These are phyloP conservation scores for Parapristionchus giblindavisi DNA, from an alignment of 2,888 invertebrate species.

Conservation along the genomic window DNA sequence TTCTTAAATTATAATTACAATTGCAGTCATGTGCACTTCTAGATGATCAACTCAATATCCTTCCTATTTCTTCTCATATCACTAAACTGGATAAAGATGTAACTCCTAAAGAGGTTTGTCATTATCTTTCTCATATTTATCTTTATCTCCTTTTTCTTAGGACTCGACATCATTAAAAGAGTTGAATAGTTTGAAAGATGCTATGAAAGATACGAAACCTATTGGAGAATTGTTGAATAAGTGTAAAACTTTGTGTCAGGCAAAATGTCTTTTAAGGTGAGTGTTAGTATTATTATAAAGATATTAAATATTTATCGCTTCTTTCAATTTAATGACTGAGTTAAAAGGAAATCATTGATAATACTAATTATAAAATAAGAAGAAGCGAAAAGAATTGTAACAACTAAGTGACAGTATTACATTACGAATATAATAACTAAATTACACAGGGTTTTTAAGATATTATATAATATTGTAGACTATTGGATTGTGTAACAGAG, in stretches of 20 bases:
- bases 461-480: constrained; percentile 78
- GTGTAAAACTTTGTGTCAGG: constrained; percentile 79
- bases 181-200: constrained; percentile 82
- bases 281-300: too few species aligned
- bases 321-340: too few species aligned
- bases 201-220: constrained; percentile 88
- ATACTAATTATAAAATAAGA: too few species aligned
- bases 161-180: constrained; percentile 70
- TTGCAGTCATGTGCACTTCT: constrained; percentile 78
- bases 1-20: neutral
- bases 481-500: constrained; percentile 93
- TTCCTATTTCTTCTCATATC: constrained; percentile 90
- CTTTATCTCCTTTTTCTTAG: neutral
- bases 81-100: constrained; percentile 81
- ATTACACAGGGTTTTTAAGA: neutral
- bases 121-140: too few species aligned
- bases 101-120: constrained; percentile 32
- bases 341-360: too few species aligned
- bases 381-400: too few species aligned
- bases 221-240: constrained; percentile 86
- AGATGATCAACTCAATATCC: constrained; percentile 88
- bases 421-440: too few species aligned
- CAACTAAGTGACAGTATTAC: too few species aligned
- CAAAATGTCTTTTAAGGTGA: constrained; percentile 49
- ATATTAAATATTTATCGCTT: too few species aligned